phyloP scores from a whole-genome alignment of 2,888 invertebrate genomes.

The Drosophila anomelani region DNA sequence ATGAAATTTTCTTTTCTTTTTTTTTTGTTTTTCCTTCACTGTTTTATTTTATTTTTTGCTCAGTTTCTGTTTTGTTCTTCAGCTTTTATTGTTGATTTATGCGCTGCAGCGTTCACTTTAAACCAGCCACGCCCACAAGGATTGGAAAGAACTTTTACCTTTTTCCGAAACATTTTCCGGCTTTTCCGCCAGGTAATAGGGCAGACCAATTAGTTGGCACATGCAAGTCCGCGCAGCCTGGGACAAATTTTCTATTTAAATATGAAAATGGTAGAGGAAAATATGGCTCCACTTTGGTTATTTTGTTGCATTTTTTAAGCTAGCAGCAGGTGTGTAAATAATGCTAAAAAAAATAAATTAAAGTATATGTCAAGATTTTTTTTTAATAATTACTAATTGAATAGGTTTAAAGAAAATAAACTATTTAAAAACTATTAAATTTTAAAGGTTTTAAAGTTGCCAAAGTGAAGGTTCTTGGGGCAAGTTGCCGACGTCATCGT shows the following conservation, averaged over 20 bases:
- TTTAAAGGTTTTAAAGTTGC: not conserved
- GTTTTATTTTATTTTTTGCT: conserved; percentile 9
- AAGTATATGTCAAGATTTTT: no score
- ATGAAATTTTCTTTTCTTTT: conserved; percentile 40
- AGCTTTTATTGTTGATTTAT: conserved; percentile 62
- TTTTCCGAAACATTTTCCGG: conserved; percentile 19
- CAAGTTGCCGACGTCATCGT: conserved; percentile 31
- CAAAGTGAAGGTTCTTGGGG: not conserved
- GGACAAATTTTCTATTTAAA: conserved; percentile 21
- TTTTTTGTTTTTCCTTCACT: not conserved
- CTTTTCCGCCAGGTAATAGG: conserved; percentile 6
- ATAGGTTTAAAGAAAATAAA: no score
- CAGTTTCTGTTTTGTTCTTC: conserved; percentile 24
- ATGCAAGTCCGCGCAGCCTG: not conserved
- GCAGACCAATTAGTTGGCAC: conserved; percentile 34
- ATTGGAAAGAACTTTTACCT: conserved; percentile 47
- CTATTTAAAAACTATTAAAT: not conserved
- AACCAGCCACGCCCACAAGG: conserved; percentile 17
- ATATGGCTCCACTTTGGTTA: not conserved
- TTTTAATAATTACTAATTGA: not conserved
- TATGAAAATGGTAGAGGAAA: not conserved
- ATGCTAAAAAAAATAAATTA: not conserved
- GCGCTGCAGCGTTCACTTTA: conserved; percentile 46
- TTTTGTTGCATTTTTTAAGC: not conserved
- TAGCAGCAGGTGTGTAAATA: not conserved